Conservation (phyloP, 2,888 invertebrate genomes). For the Molanna angustata region DNA sequence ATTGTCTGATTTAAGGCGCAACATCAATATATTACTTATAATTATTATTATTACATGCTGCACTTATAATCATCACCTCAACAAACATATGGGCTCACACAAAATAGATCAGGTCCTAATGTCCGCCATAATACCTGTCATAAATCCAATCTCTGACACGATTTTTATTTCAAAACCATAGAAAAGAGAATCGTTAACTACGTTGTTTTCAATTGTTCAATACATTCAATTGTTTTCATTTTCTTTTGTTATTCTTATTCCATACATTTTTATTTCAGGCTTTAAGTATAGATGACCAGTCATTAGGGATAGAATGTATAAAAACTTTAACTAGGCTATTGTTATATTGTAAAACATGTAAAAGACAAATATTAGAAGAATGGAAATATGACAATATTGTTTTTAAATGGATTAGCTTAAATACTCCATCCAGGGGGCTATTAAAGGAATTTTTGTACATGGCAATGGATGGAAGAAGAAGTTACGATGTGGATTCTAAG, state of each 20-base stretch:
- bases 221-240: no score
- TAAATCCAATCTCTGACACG: no score
- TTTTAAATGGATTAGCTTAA: conserved; percentile 22
- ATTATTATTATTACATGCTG: no score
- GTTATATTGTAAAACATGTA: conserved; percentile 27
- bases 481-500: conserved; percentile 16
- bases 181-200: no score
- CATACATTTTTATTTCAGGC: conserved; percentile 29
- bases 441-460: conserved; percentile 30
- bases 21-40: no score
- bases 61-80: no score
- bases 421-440: conserved; percentile 22
- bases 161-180: no score
- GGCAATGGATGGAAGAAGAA: conserved; percentile 30
- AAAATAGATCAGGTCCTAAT: no score
- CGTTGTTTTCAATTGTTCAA: no score
- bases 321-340: conserved; percentile 34
- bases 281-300: conserved; percentile 33
- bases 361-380: conserved; percentile 21
- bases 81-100: no score
- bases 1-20: no score
- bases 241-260: background rate
- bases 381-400: conserved; percentile 30
- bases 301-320: conserved; percentile 35
- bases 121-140: no score